These are phyloP conservation scores for Urechis unicinctus DNA, from an alignment of 2,888 invertebrate species.

Conservation along the genomic window DNA sequence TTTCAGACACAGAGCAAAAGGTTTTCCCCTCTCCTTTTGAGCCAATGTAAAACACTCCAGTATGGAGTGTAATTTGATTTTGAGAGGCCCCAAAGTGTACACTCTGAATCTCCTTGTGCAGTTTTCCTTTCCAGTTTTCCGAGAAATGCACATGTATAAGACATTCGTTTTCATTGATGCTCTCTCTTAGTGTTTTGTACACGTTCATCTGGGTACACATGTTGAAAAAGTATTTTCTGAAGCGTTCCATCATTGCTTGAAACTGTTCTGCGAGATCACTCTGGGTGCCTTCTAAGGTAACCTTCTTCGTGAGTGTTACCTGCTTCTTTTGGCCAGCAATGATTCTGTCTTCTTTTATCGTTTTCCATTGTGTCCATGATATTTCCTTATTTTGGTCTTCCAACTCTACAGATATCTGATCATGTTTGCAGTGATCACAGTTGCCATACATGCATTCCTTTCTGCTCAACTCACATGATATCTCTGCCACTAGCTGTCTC, in stretches of 20 bases:
- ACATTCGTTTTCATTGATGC: not conserved
- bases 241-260: not conserved
- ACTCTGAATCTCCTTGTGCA: not conserved
- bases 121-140: not conserved
- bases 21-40: not conserved
- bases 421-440: not conserved
- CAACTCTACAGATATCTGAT: not conserved
- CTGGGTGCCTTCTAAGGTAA: not conserved
- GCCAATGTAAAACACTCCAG: conserved; percentile 33
- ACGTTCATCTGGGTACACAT: not conserved
- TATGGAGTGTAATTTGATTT: conserved; percentile 36
- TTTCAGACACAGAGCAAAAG: not conserved
- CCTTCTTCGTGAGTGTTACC: not conserved
- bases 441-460: not conserved
- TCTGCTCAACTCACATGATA: not conserved
- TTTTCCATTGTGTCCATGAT: not conserved
- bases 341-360: not conserved
- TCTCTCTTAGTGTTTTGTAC: not conserved
- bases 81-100: conserved; percentile 33
- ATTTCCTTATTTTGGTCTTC: not conserved
- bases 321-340: not conserved
- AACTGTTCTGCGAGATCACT: not conserved
- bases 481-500: not conserved
- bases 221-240: not conserved
- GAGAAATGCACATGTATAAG: not conserved